phyloP scores from a whole-genome alignment of 2,113 vertebrate species.

The Rhynchomys soricoides region DNA sequence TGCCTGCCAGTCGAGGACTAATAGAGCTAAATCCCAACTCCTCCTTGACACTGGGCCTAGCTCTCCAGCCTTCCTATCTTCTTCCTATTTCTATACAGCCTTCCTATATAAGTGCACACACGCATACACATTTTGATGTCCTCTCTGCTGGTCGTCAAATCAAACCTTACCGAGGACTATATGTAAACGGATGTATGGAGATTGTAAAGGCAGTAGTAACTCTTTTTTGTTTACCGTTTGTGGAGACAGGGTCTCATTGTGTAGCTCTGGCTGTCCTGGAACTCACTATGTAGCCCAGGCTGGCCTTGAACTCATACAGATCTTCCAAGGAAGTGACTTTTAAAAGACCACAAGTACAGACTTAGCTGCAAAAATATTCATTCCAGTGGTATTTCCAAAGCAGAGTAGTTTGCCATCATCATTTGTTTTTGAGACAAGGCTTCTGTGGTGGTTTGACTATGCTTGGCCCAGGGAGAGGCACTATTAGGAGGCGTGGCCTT shows the following conservation, averaged over 20 bases:
- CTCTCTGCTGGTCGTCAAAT: background rate
- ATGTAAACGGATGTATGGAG: background rate
- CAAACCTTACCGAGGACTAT: background rate
- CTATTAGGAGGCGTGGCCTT: no score
- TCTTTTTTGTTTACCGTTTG: background rate
- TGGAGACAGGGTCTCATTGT: background rate
- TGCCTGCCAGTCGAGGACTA: background rate
- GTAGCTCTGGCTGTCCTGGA: background rate
- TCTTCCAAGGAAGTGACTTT: background rate
- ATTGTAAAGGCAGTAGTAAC: background rate
- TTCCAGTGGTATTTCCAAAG: constrained; percentile 39
- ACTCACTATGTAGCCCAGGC: background rate
- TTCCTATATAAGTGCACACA: no score
- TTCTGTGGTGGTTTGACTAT: no score
- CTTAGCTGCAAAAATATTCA: constrained; percentile 47
- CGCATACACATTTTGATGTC: background rate
- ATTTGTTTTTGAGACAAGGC: background rate
- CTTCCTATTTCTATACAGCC: no score
- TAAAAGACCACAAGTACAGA: constrained; percentile 18
- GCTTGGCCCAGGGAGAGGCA: no score
- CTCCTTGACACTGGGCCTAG: background rate
- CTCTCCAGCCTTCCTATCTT: no score
- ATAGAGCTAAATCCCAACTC: background rate
- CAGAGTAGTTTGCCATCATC: background rate
- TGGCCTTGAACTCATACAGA: background rate